phyloP scores from a whole-genome alignment of 1,140 invertebrate species.

The Hyposmocoma kahamanoa region DNA sequence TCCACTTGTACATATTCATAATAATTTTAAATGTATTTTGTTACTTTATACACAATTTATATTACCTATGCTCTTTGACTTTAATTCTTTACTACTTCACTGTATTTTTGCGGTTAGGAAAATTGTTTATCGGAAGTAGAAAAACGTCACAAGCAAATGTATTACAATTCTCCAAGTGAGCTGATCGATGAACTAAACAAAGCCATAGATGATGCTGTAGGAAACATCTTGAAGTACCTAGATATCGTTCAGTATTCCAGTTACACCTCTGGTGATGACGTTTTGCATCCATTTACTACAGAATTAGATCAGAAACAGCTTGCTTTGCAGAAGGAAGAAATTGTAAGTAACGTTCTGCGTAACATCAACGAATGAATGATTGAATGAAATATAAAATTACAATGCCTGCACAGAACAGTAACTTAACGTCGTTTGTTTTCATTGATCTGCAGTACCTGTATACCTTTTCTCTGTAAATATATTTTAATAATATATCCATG shows the following conservation, averaged over 20 bases:
- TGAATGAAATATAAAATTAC: too few species aligned
- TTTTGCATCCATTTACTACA: constrained; percentile 22
- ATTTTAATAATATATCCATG: too few species aligned
- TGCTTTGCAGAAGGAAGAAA: constrained; percentile 37
- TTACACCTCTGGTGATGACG: constrained; percentile 9
- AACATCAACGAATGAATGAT: too few species aligned
- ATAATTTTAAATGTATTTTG: too few species aligned
- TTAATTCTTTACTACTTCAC: too few species aligned
- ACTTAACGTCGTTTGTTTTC: too few species aligned
- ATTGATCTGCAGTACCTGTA: too few species aligned
- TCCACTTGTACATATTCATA: too few species aligned
- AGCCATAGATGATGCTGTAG: constrained; percentile 23
- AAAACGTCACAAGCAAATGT: constrained; percentile 20
- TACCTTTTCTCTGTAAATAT: too few species aligned
- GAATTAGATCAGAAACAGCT: constrained; percentile 44
- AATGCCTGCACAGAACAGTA: too few species aligned
- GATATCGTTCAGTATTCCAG: constrained; percentile 26
- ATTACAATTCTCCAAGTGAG: constrained; percentile 24
- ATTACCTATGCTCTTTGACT: too few species aligned
- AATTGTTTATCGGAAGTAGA: constrained; percentile 19
- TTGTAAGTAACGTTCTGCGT: constrained; percentile 40
- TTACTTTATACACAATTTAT: too few species aligned
- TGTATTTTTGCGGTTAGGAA: constrained; percentile 22
- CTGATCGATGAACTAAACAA: constrained; percentile 29
- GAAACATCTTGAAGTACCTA: constrained; percentile 34